Evolutionary conservation across 2,888 invertebrate genomes (phyloP), one percentile per base, ranked within the genome.

Genomic region (Tethea ocularis): DNA sequence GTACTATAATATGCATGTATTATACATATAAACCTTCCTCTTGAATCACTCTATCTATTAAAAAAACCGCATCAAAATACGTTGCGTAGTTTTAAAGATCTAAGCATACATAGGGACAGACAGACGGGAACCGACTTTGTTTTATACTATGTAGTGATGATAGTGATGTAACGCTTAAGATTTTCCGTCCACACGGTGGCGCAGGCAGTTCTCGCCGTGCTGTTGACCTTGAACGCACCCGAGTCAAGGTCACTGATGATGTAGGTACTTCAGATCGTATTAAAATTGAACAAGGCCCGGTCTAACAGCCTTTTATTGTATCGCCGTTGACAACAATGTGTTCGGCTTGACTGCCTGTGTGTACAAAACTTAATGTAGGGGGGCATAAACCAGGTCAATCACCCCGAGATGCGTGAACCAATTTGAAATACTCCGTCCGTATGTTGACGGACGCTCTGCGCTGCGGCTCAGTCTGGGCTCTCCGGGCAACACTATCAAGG

Each of bases 181-280:
- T 70, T 66, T 68, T 63, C 61, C 69, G 64, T 60, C 55, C 51
- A 52, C 56, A 59, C 52, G 46, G 59, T 52, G 51, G 59, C 57
- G 51, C 53, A 53, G 52, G 52, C 63, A 59, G 67, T 68, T 72
- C 67, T 75, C 67, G 61, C 70, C 64, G 71, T 70, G 74, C 66
- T 67, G 78, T 75, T 74, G 82, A 84, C 89, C 88, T 90, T 91
- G 89, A 85, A 80, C 70, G 76, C 68, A 75, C 70, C 75, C 77
- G 74, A 87, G 82, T 88, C 90, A 91, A 91, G 91, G 91, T 85
- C 86, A 79, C 63, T 60, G 71, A 71, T 33, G 13, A 80, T 46
- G 33, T 33, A 13, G 33, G 33, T 46, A 17, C 75, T 66, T 74
- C 69, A 76, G 71, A 71, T 78, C 75, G 78, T 78, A 77, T 75